These are phyloP conservation scores for Cetonia aurata DNA, from an alignment of 2,888 invertebrate species.

Conservation along the genomic window DNA sequence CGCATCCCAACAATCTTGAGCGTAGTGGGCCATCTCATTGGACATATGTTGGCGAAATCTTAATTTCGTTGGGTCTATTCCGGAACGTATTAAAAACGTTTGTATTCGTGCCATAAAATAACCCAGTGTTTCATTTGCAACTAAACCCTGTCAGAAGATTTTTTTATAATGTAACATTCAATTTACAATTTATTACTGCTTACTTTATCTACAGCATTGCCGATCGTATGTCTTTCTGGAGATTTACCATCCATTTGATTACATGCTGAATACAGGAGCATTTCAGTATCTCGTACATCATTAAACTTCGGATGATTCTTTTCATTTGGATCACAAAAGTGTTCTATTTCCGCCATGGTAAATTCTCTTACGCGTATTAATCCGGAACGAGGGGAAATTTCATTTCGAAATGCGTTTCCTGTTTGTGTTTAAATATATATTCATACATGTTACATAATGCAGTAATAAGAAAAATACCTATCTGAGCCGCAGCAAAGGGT, in stretches of 20 bases:
- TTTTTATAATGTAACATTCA: not conserved
- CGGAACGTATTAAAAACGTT: slow-evolving; percentile 87
- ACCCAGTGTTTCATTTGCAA: slow-evolving; percentile 97
- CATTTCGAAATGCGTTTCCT: slow-evolving; percentile 96
- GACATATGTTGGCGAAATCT: slow-evolving; percentile 98
- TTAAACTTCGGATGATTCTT: slow-evolving; percentile 94
- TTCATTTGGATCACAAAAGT: slow-evolving; percentile 94
- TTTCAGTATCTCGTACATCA: slow-evolving; percentile 77
- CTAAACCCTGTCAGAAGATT: slow-evolving; percentile 72
- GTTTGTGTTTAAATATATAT: slow-evolving; percentile 33
- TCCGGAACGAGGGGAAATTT: slow-evolving; percentile 98
- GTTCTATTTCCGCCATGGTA: slow-evolving; percentile 99
- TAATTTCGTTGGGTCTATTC: slow-evolving; percentile 86
- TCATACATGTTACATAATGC: not conserved
- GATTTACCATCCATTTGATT: slow-evolving; percentile 98
- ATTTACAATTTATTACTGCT: slow-evolving; percentile 46
- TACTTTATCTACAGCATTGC: slow-evolving; percentile 85
- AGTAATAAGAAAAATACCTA: slow-evolving; percentile 75
- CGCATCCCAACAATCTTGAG: slow-evolving; percentile 99
- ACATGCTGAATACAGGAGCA: slow-evolving; percentile 93
- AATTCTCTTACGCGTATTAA: slow-evolving; percentile 96
- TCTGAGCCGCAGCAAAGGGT: slow-evolving; percentile 99
- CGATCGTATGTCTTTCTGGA: slow-evolving; percentile 82
- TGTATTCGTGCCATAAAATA: slow-evolving; percentile 98
- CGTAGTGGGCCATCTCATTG: slow-evolving; percentile 99